Evolutionary conservation across 1,140 invertebrate species (phyloP), one percentile per base, ranked within the genome.

Genomic region (Lithobius niger): DNA sequence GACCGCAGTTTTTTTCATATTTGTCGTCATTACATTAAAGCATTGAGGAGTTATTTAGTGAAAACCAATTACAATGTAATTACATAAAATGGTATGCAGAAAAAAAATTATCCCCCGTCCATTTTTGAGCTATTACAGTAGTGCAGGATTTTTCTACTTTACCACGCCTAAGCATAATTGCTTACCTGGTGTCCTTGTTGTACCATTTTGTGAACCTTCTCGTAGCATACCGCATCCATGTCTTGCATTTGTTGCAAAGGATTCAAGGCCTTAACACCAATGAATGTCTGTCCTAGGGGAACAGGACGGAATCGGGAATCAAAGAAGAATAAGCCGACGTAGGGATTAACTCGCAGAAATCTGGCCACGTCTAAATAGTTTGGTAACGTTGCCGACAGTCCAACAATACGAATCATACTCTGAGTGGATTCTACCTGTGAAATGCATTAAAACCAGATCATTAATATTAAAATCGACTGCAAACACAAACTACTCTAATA

Each of bases 321-420:
- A 68, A 99, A 99, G 72, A 86, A 98, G 71, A 98, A 99, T 0
- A 99, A 74, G 2, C 96, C 96, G 54, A 82, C 82, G 62, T 84
- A 79, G 0, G 88, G 86, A 74, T 97, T 97, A 0, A 99, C 97
- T 47, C 87, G 74, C 15, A 99, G 74, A 68, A 99, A 99, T 59
- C 81, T 72, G 0, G 94, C 92, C 21, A 99, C 93, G 75, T 99
- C 97, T 0, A 93, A 70, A 67, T 99, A 99, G 72, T 98, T 99
- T 2, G 97, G 97, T 54, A 99, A 70, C 0, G 97, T 99, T 0
- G 96, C 97, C 0, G 95, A 98, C 10, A 99, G 69, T 1, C 95
- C 96, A n/a, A 99, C 83, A 56, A 99, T 97, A 52, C 95, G 77
- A 48, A 98, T 98, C 88, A 97, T 95, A 55, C 82, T 89, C 71